phyloP scores from a whole-genome alignment of 2,113 vertebrate genomes.

The Engystomops pustulosus region DNA sequence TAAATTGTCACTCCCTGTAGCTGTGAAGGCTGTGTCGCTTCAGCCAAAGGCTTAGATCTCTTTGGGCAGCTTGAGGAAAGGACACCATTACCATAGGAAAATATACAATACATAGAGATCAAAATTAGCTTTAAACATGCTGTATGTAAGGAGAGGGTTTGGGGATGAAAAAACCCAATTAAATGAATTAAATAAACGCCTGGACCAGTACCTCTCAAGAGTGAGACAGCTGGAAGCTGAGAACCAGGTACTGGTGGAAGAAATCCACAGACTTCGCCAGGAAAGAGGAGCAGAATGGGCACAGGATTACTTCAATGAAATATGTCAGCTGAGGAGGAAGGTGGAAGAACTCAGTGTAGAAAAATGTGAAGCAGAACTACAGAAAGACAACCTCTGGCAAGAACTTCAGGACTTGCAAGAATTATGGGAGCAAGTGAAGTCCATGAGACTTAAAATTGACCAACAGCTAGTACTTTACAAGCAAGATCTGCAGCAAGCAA shows the following conservation, averaged over 20 bases:
- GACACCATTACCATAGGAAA: not conserved
- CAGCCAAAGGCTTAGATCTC: slow-evolving; percentile 16
- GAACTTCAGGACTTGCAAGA: slow-evolving; percentile 74
- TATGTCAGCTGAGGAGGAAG: slow-evolving; percentile 74
- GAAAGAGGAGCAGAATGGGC: slow-evolving; percentile 66
- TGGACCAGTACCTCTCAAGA: slow-evolving; percentile 82
- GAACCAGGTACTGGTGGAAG: slow-evolving; percentile 75
- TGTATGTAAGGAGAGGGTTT: slow-evolving; percentile 77
- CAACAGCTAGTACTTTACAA: slow-evolving; percentile 73
- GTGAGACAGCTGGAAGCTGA: slow-evolving; percentile 86
- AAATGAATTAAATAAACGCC: slow-evolving; percentile 83
- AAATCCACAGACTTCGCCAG: slow-evolving; percentile 75
- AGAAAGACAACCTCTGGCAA: slow-evolving; percentile 75
- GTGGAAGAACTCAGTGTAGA: slow-evolving; percentile 78
- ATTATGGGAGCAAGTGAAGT: slow-evolving; percentile 71
- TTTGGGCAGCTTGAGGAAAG: slow-evolving; percentile 8
- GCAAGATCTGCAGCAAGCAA: slow-evolving; percentile 71
- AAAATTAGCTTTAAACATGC: slow-evolving; percentile 67
- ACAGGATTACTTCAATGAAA: slow-evolving; percentile 64
- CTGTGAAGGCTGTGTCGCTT: slow-evolving; percentile 25
- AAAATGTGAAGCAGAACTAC: slow-evolving; percentile 78
- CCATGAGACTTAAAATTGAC: slow-evolving; percentile 70
- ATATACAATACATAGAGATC: not conserved
- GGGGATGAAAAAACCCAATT: slow-evolving; percentile 82
- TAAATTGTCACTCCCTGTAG: slow-evolving; percentile 42